Evolutionary conservation across 2,113 vertebrate species (phyloP).

Genomic region (Campylomormyrus numenius): DNA sequence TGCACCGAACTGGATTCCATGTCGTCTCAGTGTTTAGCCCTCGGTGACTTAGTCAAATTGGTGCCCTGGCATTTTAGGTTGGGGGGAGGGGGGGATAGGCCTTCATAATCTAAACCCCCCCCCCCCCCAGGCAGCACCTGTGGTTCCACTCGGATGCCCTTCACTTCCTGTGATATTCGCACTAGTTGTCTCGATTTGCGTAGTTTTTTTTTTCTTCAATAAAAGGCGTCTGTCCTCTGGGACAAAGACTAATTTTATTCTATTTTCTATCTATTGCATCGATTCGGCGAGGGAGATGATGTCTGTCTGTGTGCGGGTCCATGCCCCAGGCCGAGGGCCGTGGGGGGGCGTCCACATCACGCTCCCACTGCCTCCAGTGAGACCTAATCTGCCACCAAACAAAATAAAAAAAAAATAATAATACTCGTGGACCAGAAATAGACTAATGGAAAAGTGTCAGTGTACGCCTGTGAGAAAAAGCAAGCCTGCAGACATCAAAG

Average conservation of each 20-base stretch:
- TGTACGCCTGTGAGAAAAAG: background rate
- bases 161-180: constrained; percentile 22
- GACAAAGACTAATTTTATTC: background rate
- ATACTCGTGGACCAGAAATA: background rate
- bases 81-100: background rate
- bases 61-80: background rate
- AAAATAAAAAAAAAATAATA: background rate
- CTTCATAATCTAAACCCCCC: background rate
- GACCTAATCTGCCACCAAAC: background rate
- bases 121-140: constrained; percentile 49
- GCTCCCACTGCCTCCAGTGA: background rate
- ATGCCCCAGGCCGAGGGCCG: background rate
- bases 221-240: background rate
- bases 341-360: background rate
- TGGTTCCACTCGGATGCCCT: constrained; percentile 48
- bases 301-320: background rate
- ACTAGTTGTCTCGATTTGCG: constrained; percentile 47
- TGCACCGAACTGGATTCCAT: background rate
- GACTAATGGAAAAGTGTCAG: background rate
- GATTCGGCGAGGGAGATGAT: background rate
- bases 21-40: background rate
- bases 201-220: constrained; percentile 36
- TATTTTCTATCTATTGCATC: background rate
- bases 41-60: background rate
- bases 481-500: background rate